These are phyloP conservation scores for Pammene aurita DNA, from an alignment of 2,888 invertebrate species.

Conservation along the genomic window DNA sequence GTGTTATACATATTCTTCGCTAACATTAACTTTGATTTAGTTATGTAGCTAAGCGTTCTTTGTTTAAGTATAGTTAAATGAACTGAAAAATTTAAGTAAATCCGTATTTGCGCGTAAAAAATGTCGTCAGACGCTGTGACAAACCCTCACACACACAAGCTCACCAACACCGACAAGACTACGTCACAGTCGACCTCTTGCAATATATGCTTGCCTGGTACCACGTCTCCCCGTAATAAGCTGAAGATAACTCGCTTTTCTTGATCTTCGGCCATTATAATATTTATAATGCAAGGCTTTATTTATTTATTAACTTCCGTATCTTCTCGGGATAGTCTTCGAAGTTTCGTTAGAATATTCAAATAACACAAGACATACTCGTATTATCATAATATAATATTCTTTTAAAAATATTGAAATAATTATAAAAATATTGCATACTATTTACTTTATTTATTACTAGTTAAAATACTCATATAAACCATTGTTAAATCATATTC, in stretches of 20 bases:
- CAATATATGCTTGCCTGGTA: slow-evolving; percentile 76
- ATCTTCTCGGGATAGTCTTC: slow-evolving; percentile 52
- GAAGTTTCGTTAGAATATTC: neutral
- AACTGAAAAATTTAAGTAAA: slow-evolving; percentile 24
- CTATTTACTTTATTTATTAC: no score
- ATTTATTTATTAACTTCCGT: slow-evolving; percentile 67
- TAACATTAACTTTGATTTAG: neutral
- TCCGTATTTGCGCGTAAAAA: slow-evolving; percentile 30
- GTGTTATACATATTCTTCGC: neutral
- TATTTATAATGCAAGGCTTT: slow-evolving; percentile 64
- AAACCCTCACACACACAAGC: slow-evolving; percentile 71
- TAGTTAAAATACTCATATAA: neutral
- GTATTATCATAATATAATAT: no score
- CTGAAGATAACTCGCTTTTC: slow-evolving; percentile 81
- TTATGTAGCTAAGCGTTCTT: neutral
- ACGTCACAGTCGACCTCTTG: slow-evolving; percentile 74
- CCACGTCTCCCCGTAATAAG: slow-evolving; percentile 79
- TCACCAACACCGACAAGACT: slow-evolving; percentile 52
- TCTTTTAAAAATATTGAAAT: no score
- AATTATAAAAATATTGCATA: no score
- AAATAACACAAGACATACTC: no score
- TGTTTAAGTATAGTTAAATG: neutral
- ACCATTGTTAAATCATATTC: slow-evolving; percentile 10
- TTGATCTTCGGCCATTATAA: slow-evolving; percentile 71
- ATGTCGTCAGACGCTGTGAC: slow-evolving; percentile 56